phyloP scores from a whole-genome alignment of 2,888 invertebrate species.

The Psylliodes chrysocephalus region DNA sequence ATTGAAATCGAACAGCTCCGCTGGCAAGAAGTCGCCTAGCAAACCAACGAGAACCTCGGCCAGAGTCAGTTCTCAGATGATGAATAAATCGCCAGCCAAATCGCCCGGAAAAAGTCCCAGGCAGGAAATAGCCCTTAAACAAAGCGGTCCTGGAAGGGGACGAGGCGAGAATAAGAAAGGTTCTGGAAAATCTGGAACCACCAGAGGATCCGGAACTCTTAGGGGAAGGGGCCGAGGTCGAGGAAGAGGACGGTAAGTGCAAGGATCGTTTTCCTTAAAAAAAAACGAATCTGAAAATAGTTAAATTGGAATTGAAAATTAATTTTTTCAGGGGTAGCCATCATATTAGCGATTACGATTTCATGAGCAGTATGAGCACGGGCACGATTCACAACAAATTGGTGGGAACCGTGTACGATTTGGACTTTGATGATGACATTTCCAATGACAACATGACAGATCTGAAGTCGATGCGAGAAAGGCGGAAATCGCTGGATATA shows the following conservation, averaged over 20 bases:
- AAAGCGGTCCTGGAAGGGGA: conserved; percentile 53
- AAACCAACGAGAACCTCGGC: conserved; percentile 72
- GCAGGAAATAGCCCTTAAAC: conserved; percentile 66
- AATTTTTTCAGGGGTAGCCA: conserved; percentile 25
- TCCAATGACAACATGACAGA: conserved; percentile 78
- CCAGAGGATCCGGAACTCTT: conserved; percentile 58
- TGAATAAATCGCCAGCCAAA: conserved; percentile 73
- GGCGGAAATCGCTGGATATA: conserved; percentile 78
- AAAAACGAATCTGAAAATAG: too few relatives aligned
- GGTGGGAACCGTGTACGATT: conserved; percentile 87
- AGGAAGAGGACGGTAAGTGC: conserved; percentile 52
- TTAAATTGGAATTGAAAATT: too few relatives aligned
- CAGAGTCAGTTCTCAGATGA: conserved; percentile 71
- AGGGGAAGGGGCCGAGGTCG: conserved; percentile 61
- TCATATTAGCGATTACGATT: conserved; percentile 54
- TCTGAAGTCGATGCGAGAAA: conserved; percentile 81
- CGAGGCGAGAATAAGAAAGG: conserved; percentile 52
- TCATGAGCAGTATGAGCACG: conserved; percentile 69
- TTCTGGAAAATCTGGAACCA: conserved; percentile 46
- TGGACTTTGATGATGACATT: conserved; percentile 86
- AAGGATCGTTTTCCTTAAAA: too few relatives aligned
- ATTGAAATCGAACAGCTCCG: conserved; percentile 57
- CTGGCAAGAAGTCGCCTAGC: conserved; percentile 68
- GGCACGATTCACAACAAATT: conserved; percentile 83
- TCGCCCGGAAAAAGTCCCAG: conserved; percentile 64